Percentiles rank a stretch among this genome's conserved stretches.
phyloP scores from a whole-genome alignment of 2,888 invertebrate genomes.

The Calliopum simillimum region DNA sequence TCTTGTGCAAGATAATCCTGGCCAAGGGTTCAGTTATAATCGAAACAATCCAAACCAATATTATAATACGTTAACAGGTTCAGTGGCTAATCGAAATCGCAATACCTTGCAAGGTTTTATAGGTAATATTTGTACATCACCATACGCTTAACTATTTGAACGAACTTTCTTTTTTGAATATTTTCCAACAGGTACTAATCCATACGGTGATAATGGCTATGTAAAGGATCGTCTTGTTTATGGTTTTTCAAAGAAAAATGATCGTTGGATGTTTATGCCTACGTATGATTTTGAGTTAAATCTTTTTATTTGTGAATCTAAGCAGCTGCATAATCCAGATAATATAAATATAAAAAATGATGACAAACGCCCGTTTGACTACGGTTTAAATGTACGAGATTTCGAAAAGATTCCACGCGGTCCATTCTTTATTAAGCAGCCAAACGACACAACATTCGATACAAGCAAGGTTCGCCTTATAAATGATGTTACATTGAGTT shows the following conservation, averaged over 20 bases:
- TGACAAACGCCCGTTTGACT: conserved; percentile 85
- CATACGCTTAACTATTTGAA: background rate
- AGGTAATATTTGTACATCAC: conserved; percentile 47
- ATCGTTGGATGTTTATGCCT: conserved; percentile 87
- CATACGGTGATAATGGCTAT: conserved; percentile 60
- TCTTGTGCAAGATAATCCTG: conserved; percentile 55
- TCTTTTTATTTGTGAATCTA: conserved; percentile 86
- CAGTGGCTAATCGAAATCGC: conserved; percentile 55
- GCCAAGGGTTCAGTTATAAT: conserved; percentile 46
- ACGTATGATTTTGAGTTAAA: conserved; percentile 81
- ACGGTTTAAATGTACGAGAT: conserved; percentile 86
- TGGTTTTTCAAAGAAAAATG: conserved; percentile 76
- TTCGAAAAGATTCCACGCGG: conserved; percentile 86
- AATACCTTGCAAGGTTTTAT: conserved; percentile 57
- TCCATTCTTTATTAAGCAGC: conserved; percentile 89
- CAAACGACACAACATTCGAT: conserved; percentile 86
- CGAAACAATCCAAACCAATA: conserved; percentile 54
- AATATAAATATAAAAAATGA: conserved; percentile 79
- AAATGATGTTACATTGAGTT: conserved; percentile 83
- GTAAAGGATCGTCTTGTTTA: conserved; percentile 83
- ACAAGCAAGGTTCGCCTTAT: conserved; percentile 75
- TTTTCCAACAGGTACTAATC: conserved; percentile 51
- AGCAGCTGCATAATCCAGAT: conserved; percentile 68
- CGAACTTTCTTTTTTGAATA: background rate
- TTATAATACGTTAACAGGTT: conserved; percentile 53